These are phyloP conservation scores for Glareola pratincola DNA, from an alignment of 2,113 vertebrate genomes.

Conservation along the genomic window DNA sequence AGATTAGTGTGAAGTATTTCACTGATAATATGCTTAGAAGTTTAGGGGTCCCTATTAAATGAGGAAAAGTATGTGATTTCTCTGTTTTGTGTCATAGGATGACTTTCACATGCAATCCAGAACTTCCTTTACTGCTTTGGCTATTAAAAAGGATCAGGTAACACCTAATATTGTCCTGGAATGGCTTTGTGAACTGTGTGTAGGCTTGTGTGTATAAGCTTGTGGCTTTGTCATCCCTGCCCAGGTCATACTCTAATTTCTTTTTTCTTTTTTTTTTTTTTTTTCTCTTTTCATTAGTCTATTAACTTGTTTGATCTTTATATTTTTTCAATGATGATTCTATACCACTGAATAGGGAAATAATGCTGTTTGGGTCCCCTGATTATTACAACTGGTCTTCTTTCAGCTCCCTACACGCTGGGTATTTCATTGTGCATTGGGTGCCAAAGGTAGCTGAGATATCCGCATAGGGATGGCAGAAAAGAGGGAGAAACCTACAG, in stretches of 20 bases:
- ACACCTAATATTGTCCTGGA: not conserved
- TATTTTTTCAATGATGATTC: accelerated
- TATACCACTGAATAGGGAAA: not conserved
- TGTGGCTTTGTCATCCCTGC: not conserved
- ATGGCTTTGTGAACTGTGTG: not conserved
- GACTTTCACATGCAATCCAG: not conserved
- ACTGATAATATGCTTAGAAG: not conserved
- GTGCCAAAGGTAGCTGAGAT: not conserved
- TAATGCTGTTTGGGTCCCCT: not conserved
- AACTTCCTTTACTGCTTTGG: not conserved
- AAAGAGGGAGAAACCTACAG: not conserved
- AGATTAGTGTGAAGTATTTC: not conserved
- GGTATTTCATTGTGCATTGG: not conserved
- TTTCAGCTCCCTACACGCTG: not conserved
- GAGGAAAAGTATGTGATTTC: not conserved
- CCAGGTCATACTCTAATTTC: not conserved
- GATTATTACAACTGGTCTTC: not conserved
- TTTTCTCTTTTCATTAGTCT: not conserved
- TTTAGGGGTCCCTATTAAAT: not conserved
- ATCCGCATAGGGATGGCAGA: not conserved
- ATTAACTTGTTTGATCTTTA: not conserved
- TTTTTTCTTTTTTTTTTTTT: no score
- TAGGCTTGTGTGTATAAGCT: not conserved
- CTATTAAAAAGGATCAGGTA: not conserved
- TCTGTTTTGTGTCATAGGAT: not conserved